A percentile compares a stretch with the other conserved stretches of the same genome.
phyloP scores from a whole-genome alignment of 2,797 vertebrate genomes.

The Micropoecilia bifurca region DNA sequence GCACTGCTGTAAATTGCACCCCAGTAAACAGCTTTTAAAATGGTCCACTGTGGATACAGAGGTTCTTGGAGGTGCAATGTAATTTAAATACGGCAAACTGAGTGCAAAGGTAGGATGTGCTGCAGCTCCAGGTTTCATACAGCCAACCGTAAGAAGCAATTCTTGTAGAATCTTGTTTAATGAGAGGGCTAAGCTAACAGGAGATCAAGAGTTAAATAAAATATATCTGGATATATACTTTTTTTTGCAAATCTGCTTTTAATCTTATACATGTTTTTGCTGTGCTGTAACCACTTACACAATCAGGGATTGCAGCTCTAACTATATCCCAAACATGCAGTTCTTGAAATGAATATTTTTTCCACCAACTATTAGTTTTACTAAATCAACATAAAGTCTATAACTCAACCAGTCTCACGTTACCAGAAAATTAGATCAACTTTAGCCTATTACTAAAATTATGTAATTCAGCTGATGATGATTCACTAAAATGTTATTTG shows the following conservation, averaged over 20 bases:
- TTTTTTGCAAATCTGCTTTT: not conserved
- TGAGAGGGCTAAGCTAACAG: conserved; percentile 29
- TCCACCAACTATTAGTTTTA: not conserved
- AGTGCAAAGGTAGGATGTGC: conserved; percentile 57
- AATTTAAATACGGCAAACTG: conserved; percentile 56
- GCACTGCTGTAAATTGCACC: conserved; percentile 45
- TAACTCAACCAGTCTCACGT: not conserved
- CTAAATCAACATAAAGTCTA: not conserved
- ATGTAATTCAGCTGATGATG: not conserved
- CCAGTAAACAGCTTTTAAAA: conserved; percentile 58
- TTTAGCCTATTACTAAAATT: not conserved
- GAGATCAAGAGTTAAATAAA: conserved; percentile 24
- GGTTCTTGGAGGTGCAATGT: conserved; percentile 43
- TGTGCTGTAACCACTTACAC: not conserved
- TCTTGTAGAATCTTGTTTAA: conserved; percentile 43
- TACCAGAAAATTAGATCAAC: not conserved
- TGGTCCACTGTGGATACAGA: conserved; percentile 46
- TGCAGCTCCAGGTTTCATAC: conserved; percentile 56
- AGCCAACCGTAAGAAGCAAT: conserved; percentile 53
- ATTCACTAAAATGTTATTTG: not conserved
- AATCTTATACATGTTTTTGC: not conserved
- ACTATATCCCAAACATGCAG: not conserved
- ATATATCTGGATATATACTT: too few species aligned
- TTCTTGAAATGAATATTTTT: not conserved
- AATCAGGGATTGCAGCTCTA: not conserved